Conservation (phyloP, 1,140 invertebrate species). For the Callitettix versicolor region DNA sequence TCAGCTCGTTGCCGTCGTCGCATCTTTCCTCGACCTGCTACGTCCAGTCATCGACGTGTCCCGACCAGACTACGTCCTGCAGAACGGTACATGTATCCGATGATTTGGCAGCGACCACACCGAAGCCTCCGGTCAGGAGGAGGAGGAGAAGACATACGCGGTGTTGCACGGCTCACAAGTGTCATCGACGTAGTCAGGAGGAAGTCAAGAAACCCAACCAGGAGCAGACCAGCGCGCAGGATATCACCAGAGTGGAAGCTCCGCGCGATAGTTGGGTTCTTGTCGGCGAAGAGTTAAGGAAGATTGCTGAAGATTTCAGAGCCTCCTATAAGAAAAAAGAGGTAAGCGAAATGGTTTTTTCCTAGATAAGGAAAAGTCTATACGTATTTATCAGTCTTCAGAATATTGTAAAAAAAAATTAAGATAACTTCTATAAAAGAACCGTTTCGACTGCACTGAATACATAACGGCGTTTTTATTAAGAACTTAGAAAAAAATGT, state of each 20-base stretch:
- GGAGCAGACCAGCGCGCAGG: not conserved
- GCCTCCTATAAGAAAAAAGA: slow-evolving; percentile 4
- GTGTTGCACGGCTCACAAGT: not conserved
- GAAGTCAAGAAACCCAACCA: not conserved
- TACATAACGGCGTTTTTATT: not conserved
- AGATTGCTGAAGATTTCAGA: slow-evolving; percentile 27
- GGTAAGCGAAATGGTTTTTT: no score
- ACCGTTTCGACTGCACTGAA: not conserved
- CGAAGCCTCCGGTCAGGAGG: not conserved
- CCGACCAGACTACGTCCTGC: not conserved
- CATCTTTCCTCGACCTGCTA: no score
- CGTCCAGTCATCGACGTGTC: no score
- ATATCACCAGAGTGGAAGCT: not conserved
- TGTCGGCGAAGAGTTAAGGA: slow-evolving; percentile 27
- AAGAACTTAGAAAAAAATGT: not conserved
- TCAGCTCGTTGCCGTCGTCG: no score
- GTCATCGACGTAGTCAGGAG: not conserved
- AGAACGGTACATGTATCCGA: not conserved
- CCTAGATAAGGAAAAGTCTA: no score
- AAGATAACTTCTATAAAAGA: not conserved
- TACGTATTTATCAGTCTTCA: not conserved
- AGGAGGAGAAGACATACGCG: not conserved
- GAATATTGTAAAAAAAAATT: not conserved
- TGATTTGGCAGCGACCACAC: not conserved
- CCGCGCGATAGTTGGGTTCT: slow-evolving; percentile 26